Evolutionary conservation across 2,113 vertebrate genomes (phyloP).

Genomic region (Ifrita kowaldi): DNA sequence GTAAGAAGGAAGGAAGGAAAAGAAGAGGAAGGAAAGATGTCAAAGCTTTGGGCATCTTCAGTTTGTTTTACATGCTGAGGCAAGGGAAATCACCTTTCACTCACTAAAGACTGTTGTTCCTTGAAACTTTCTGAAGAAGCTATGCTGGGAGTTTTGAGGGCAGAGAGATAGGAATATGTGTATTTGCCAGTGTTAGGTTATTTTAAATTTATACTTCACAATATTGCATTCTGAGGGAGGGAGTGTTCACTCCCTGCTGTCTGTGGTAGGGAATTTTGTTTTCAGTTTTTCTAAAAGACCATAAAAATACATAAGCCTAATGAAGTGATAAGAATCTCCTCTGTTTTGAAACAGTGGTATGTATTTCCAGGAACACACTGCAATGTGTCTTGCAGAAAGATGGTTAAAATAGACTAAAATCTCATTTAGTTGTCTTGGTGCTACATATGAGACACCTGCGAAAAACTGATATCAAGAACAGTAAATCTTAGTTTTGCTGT

Average conservation of each 20-base stretch:
- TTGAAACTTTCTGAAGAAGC: neutral
- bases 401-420: neutral
- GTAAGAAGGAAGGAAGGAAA: neutral
- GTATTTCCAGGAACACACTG: neutral
- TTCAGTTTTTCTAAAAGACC: neutral
- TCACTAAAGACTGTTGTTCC: neutral
- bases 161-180: neutral
- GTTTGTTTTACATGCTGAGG: neutral
- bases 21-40: too few species aligned
- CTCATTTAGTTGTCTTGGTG: neutral
- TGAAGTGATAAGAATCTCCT: neutral
- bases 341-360: neutral
- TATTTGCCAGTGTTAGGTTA: neutral
- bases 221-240: neutral
- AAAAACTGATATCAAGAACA: neutral
- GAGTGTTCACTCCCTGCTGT: neutral
- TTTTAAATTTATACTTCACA: neutral
- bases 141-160: neutral
- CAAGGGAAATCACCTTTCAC: neutral
- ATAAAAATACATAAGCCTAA: neutral
- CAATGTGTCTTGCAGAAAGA: neutral
- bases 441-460: neutral
- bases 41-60: neutral
- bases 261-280: neutral
- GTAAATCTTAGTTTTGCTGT: neutral